phyloP scores from a whole-genome alignment of 1,140 invertebrate genomes.

The Drosophila pseudoobscura region DNA sequence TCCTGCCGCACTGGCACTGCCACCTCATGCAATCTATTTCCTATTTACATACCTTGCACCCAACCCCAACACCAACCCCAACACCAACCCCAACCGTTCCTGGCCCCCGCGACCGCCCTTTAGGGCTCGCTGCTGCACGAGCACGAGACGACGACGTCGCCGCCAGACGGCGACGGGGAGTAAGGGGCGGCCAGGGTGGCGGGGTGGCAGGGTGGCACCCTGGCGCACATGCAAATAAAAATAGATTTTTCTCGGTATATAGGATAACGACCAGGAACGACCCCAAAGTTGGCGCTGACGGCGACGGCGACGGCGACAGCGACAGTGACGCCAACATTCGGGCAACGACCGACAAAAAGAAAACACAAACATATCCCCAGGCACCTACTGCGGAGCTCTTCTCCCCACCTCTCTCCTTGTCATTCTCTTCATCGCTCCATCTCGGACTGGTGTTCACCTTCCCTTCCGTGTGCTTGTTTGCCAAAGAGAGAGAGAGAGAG shows the following conservation, averaged over 20 bases:
- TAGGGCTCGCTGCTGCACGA: constrained; percentile 1
- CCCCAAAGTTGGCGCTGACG: constrained; percentile 65
- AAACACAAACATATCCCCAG: constrained; percentile 45
- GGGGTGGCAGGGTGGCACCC: constrained; percentile 38
- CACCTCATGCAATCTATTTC: too few species aligned
- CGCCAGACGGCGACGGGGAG: background rate
- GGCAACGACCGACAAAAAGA: constrained; percentile 74
- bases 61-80: too few species aligned
- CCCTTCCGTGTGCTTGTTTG: constrained; percentile 47
- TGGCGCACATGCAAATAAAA: constrained; percentile 67
- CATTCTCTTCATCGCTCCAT: constrained; percentile 22
- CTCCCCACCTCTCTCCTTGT: background rate
- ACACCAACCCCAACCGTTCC: too few species aligned
- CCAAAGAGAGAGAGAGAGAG: constrained; percentile 18
- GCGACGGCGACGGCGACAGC: background rate
- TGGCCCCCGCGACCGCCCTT: background rate
- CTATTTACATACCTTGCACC: constrained; percentile 5
- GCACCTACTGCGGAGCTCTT: background rate
- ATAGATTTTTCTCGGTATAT: constrained; percentile 83
- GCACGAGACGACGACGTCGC: constrained; percentile 8
- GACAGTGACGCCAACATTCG: constrained; percentile 34
- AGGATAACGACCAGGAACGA: constrained; percentile 83
- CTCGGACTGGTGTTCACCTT: constrained; percentile 37
- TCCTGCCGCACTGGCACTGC: too few species aligned
- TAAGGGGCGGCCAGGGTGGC: constrained; percentile 25